Base-by-base conservation (phyloP, 1,140 invertebrate genomes). In the Arctopsyche grandis region DNA sequence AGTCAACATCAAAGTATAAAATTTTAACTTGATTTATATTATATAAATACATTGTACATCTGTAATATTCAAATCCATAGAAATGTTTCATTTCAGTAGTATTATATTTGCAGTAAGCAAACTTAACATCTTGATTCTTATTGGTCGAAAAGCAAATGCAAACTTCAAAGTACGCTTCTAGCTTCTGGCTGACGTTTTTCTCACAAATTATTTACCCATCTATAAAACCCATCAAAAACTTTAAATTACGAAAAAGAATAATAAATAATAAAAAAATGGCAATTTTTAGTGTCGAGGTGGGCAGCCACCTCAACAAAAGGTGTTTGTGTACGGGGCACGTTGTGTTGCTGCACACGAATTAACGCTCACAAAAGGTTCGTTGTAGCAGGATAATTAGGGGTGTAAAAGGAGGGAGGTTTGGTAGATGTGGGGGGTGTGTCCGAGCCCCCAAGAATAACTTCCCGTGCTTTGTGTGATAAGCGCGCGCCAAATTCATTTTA, bases 361-460 rank as follows among this genome's bases (percentile, higher is more conserved):
- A 19, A 60, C 56, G 14, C 10, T 4, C 21, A 66, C 63, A 66
- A 66, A 66, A 22, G 21, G 63, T 12, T 26, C 63, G 63, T 10
- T 66, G 63, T 12, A 26, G 63, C 63, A 66, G 24, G 63, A 66
- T 66, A 66, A 66, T 66, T 66, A 66, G 63, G 63, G 63, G 63
- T 66, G 63, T 10, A 16, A 38, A 56, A 56, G 10, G 5, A 10
- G 52, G 52, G 52, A 3, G 52, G 52, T n/a, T n/a, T n/a, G 19
- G 52, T 56, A n/a, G n/a, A n/a, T n/a, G n/a, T n/a, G n/a, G n/a
- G 24, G 58, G 58, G n/a, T 60, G 58, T 52, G 58, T 60, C 58
- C 58, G 58, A 22, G 16, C 58, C 10, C 63, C 63, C 21, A 74
- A 74, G 48, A 74, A 74, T 74, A 74, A 74, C 71, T 74, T 74